These are phyloP conservation scores for Portevinia maculata DNA, from an alignment of 2,888 invertebrate species.

Conservation along the genomic window DNA sequence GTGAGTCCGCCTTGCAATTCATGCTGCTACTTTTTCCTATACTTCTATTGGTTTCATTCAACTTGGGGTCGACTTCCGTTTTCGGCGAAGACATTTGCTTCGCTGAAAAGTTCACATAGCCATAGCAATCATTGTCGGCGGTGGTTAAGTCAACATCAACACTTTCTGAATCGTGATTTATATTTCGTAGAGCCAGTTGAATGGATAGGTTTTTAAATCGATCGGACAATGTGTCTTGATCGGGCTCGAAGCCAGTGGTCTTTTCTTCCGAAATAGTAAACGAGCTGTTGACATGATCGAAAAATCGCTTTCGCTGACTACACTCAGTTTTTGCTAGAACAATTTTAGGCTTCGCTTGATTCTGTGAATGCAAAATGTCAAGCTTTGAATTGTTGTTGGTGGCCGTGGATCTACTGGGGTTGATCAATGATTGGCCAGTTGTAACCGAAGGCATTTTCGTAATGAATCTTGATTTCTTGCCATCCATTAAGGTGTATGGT, in stretches of 20 bases:
- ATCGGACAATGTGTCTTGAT: conserved; percentile 31
- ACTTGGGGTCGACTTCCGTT: background rate
- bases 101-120: conserved; percentile 35
- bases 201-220: conserved; percentile 40
- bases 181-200: conserved; percentile 16
- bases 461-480: conserved; percentile 34
- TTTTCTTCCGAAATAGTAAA: conserved; percentile 62
- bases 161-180: background rate
- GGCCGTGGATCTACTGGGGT: background rate
- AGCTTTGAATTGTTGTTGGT: conserved; percentile 53
- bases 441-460: conserved; percentile 45
- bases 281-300: conserved; percentile 38
- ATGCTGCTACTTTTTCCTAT: conserved; percentile 31
- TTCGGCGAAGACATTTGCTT: conserved; percentile 19
- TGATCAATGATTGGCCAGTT: conserved; percentile 21
- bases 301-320: conserved; percentile 42
- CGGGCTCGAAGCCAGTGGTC: conserved; percentile 4
- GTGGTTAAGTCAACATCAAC: conserved; percentile 22
- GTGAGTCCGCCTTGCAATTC: conserved; percentile 13
- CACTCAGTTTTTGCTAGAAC: conserved; percentile 30
- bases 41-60: conserved; percentile 21
- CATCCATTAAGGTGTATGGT: conserved; percentile 8
- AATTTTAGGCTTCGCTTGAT: conserved; percentile 28
- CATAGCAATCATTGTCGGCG: conserved; percentile 32
- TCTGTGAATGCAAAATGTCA: conserved; percentile 42